Conservation (phyloP, 2,797 vertebrate species). For the Delichon dasypus region DNA sequence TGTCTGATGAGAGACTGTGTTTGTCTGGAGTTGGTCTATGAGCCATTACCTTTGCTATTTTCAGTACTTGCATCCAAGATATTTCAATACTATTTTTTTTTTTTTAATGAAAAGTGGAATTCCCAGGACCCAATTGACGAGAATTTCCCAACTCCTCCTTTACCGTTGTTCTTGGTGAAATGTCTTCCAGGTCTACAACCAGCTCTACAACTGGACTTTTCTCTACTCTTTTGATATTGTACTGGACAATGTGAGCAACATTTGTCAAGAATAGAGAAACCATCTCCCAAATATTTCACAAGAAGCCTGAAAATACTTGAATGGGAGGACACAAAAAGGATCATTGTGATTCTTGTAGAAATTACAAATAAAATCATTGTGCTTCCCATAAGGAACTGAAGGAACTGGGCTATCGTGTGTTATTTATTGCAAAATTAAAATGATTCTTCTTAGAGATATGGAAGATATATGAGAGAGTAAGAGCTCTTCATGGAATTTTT, state of each 20-base stretch:
- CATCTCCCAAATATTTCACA: neutral
- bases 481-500: neutral
- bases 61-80: neutral
- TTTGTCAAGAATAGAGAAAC: neutral
- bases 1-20: neutral
- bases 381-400: neutral
- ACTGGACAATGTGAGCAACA: neutral
- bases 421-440: neutral
- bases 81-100: neutral
- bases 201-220: neutral
- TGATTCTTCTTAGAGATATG: neutral
- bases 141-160: neutral
- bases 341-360: neutral
- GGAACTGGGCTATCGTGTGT: neutral
- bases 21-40: neutral
- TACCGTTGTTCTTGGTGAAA: neutral
- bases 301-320: conserved; percentile 22
- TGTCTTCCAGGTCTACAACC: neutral
- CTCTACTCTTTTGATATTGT: neutral
- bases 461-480: neutral
- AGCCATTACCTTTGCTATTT: neutral
- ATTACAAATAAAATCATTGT: neutral
- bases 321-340: conserved; percentile 17
- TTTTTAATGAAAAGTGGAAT: neutral
- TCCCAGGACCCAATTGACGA: neutral